A percentile compares a stretch with the other conserved stretches of the same genome.
phyloP scores from a whole-genome alignment of 2,888 invertebrate genomes.

The Nematopogon swammerdamellus region DNA sequence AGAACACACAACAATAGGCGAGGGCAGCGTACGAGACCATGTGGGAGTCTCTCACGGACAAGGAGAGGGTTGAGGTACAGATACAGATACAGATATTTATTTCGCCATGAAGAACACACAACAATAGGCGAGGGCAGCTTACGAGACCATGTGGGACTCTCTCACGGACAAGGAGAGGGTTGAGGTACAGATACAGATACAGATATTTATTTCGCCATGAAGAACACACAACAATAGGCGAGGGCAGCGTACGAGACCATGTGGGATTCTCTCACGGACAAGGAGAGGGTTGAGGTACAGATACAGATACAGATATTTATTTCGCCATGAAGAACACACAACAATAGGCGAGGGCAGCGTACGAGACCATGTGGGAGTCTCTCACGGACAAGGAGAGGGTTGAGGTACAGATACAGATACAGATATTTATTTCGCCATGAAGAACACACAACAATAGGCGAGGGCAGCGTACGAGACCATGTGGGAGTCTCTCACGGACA shows the following conservation, averaged over 20 bases:
- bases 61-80: slow-evolving; percentile 57
- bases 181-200: too few species aligned
- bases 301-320: too few species aligned
- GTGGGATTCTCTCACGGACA: slow-evolving; percentile 68
- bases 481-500: slow-evolving; percentile 68
- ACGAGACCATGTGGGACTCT: slow-evolving; percentile 74
- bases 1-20: too few species aligned
- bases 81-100: too few species aligned
- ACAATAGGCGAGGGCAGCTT: slow-evolving; percentile 69
- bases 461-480: slow-evolving; percentile 71
- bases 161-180: slow-evolving; percentile 67
- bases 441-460: too few species aligned
- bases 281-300: slow-evolving; percentile 57
- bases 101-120: too few species aligned
- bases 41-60: slow-evolving; percentile 68
- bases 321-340: too few species aligned
- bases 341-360: slow-evolving; percentile 69
- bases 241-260: slow-evolving; percentile 71
- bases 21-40: slow-evolving; percentile 71
- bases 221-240: too few species aligned
- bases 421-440: too few species aligned
- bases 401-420: too few species aligned
- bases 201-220: too few species aligned
- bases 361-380: slow-evolving; percentile 74
- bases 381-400: slow-evolving; percentile 67